A percentile compares a stretch with the other conserved stretches of the same genome.
Evolutionary conservation across 2,888 invertebrate genomes (phyloP).

Genomic region (Orchesellides sinensis): DNA sequence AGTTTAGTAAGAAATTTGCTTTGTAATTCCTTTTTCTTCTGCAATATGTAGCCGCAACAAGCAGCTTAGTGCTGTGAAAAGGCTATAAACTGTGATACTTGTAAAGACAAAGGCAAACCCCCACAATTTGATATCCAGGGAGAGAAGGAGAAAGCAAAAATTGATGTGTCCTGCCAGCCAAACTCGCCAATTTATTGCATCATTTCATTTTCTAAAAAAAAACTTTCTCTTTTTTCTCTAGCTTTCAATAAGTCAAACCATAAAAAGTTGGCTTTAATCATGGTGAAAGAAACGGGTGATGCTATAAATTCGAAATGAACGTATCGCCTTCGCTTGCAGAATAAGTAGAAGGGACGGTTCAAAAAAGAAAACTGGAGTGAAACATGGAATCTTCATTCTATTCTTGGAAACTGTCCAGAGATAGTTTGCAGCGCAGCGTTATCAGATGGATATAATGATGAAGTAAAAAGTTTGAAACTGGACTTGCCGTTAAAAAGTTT

Average conservation of each 20-base stretch:
- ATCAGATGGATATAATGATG: no score
- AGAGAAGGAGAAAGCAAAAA: no score
- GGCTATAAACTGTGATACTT: neutral
- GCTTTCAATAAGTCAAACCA: slow-evolving; percentile 19
- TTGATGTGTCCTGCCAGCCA: neutral
- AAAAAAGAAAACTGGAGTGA: slow-evolving; percentile 20
- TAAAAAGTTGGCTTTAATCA: slow-evolving; percentile 55
- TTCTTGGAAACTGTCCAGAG: slow-evolving; percentile 53
- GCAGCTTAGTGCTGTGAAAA: no score
- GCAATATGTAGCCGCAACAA: neutral
- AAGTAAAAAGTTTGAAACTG: no score
- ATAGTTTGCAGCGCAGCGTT: no score
- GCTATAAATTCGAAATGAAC: neutral
- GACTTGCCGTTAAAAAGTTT: no score
- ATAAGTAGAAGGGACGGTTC: neutral
- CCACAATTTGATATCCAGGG: neutral
- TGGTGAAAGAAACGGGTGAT: slow-evolving; percentile 28
- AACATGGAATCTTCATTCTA: slow-evolving; percentile 28
- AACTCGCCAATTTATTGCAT: slow-evolving; percentile 51
- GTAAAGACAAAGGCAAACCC: neutral
- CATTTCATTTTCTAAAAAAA: slow-evolving; percentile 50
- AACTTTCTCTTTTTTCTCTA: slow-evolving; percentile 1
- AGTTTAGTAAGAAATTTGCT: neutral
- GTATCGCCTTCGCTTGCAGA: neutral
- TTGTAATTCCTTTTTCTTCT: no score